These are phyloP conservation scores for Lutraria lutraria DNA, from an alignment of 2,888 invertebrate species.

Conservation along the genomic window DNA sequence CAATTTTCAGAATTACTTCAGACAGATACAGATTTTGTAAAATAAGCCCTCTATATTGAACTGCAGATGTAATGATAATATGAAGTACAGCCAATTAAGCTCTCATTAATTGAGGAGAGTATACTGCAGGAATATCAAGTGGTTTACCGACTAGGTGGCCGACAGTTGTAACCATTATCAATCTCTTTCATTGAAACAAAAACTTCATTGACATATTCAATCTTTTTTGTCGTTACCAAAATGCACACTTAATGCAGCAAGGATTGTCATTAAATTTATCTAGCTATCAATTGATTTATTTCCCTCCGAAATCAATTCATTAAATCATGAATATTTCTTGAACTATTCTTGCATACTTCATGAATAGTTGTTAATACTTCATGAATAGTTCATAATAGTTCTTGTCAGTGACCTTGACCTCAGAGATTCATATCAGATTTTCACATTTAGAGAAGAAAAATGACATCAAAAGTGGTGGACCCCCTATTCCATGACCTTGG, in stretches of 20 bases:
- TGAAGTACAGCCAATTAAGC: not conserved
- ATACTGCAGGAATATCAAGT: not conserved
- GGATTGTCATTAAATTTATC: not conserved
- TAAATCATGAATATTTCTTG: no score
- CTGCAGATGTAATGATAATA: slow-evolving; percentile 1
- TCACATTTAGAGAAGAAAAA: no score
- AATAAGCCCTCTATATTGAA: not conserved
- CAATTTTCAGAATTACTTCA: not conserved
- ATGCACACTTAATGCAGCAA: slow-evolving; percentile 1
- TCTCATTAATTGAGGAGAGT: slow-evolving; percentile 13
- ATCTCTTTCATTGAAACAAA: slow-evolving; percentile 19
- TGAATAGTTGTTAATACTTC: no score
- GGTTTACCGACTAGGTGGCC: not conserved
- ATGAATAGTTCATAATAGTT: no score
- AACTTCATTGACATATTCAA: not conserved
- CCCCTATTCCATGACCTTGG: no score
- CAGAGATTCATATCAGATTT: no score
- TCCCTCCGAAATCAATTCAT: no score
- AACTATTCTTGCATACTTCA: no score
- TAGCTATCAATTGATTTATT: no score
- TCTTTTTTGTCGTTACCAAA: not conserved
- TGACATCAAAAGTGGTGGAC: no score
- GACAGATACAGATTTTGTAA: not conserved
- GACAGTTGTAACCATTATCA: not conserved
- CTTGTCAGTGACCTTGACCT: no score